Evolutionary conservation across 1,140 invertebrate species (phyloP).

Genomic region (Eufriesea mexicana): DNA sequence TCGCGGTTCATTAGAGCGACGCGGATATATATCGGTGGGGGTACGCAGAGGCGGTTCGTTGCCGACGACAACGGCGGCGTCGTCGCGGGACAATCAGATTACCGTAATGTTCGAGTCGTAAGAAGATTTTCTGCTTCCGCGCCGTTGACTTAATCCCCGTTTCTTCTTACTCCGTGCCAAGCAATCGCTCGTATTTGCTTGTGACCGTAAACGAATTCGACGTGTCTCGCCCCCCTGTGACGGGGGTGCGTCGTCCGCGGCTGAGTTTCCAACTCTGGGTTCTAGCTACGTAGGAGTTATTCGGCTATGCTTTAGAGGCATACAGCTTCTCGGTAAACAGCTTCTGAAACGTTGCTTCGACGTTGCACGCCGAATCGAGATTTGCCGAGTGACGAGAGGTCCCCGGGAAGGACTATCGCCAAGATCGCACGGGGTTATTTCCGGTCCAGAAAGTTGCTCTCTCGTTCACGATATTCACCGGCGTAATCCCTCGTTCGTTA

Average conservation of each 20-base stretch:
- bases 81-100: slow-evolving; percentile 33
- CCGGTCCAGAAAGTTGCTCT: too few relatives aligned
- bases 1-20: slow-evolving; percentile 63
- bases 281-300: too few relatives aligned
- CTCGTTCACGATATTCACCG: too few relatives aligned
- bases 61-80: not conserved
- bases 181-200: not conserved
- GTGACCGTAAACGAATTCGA: not conserved
- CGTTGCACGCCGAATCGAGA: too few relatives aligned
- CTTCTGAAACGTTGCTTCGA: too few relatives aligned
- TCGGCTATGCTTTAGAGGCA: too few relatives aligned
- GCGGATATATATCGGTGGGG: slow-evolving; percentile 39
- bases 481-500: too few relatives aligned
- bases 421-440: too few relatives aligned
- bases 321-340: too few relatives aligned
- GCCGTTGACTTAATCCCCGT: not conserved
- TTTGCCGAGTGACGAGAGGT: too few relatives aligned
- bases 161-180: not conserved
- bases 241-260: not conserved
- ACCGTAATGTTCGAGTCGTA: slow-evolving; percentile 35
- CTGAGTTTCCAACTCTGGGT: not conserved
- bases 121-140: slow-evolving; percentile 20
- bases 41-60: not conserved
- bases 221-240: not conserved
- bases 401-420: too few relatives aligned